Evolutionary conservation across 2,797 vertebrate species (phyloP).

Genomic region (Odontamblyopus lacepedii): DNA sequence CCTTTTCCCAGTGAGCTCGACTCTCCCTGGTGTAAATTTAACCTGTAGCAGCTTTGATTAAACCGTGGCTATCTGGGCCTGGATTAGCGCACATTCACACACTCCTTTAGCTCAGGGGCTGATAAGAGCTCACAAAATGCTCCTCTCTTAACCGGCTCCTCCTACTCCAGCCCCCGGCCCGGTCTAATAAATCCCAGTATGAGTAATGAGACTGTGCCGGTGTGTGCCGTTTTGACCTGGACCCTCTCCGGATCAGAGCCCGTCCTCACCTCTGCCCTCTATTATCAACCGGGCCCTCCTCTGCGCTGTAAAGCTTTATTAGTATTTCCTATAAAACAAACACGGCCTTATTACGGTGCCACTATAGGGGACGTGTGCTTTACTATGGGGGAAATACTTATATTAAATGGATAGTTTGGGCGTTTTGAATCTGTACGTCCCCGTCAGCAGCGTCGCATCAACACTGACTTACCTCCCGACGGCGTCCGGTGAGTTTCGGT

Average conservation of each 20-base stretch:
- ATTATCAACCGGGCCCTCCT: constrained; percentile 58
- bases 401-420: too few relatives aligned
- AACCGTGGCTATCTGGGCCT: constrained; percentile 24
- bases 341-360: background rate
- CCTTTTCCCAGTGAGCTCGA: background rate
- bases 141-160: constrained; percentile 64
- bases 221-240: constrained; percentile 43
- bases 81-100: constrained; percentile 42
- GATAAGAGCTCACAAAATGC: constrained; percentile 60
- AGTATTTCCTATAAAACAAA: constrained; percentile 17
- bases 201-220: constrained; percentile 50
- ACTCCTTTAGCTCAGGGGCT: constrained; percentile 39
- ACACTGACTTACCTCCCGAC: too few relatives aligned
- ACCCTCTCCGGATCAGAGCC: constrained; percentile 53
- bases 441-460: too few relatives aligned
- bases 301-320: background rate
- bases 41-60: constrained; percentile 50
- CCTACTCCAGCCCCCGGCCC: constrained; percentile 36
- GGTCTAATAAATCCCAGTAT: constrained; percentile 69
- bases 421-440: too few relatives aligned
- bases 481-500: too few relatives aligned
- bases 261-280: constrained; percentile 56
- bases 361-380: too few relatives aligned
- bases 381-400: too few relatives aligned
- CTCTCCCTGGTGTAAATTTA: constrained; percentile 40